Percentiles rank a stretch among this genome's conserved stretches.
These are phyloP conservation scores for Paelopatides confundens DNA, from an alignment of 53 echinoderm and acorn worm genomes.

Conservation along the genomic window DNA sequence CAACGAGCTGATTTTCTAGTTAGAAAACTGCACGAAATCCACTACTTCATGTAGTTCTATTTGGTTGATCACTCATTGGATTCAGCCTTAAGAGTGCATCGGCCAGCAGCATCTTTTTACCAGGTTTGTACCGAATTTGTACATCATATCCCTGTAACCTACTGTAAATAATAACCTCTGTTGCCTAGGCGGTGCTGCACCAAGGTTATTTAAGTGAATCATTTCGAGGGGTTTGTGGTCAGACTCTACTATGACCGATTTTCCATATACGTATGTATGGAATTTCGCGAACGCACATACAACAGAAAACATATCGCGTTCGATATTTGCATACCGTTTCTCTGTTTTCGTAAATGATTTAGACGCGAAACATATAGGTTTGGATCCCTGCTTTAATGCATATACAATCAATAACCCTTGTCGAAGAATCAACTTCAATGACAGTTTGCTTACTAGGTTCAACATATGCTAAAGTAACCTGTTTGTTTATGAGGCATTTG, in stretches of 20 bases:
- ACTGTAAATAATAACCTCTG: constrained; percentile 56
- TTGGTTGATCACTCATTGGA: constrained; percentile 21
- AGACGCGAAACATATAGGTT: constrained; percentile 51
- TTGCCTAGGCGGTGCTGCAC: constrained; percentile 64
- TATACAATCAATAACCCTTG: constrained; percentile 52
- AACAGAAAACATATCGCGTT: constrained; percentile 62
- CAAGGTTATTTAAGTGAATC: constrained; percentile 65
- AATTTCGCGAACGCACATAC: constrained; percentile 66
- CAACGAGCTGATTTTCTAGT: constrained; percentile 17
- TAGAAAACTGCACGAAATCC: constrained; percentile 60
- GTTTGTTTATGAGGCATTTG: no score
- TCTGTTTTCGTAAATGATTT: constrained; percentile 65
- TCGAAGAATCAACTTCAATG: constrained; percentile 64
- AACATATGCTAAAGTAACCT: constrained; percentile 62
- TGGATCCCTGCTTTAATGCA: constrained; percentile 57
- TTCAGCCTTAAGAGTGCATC: constrained; percentile 78
- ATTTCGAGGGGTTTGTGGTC: constrained; percentile 76
- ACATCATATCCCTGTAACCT: constrained; percentile 67
- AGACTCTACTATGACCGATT: constrained; percentile 50
- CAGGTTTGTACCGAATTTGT: constrained; percentile 50
- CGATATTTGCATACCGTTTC: constrained; percentile 70
- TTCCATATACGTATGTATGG: constrained; percentile 75
- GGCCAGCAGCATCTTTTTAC: constrained; percentile 65
- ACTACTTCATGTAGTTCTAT: not conserved
- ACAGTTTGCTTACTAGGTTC: constrained; percentile 58